phyloP scores from a whole-genome alignment of 2,888 invertebrate genomes.

The Acleris emargana region DNA sequence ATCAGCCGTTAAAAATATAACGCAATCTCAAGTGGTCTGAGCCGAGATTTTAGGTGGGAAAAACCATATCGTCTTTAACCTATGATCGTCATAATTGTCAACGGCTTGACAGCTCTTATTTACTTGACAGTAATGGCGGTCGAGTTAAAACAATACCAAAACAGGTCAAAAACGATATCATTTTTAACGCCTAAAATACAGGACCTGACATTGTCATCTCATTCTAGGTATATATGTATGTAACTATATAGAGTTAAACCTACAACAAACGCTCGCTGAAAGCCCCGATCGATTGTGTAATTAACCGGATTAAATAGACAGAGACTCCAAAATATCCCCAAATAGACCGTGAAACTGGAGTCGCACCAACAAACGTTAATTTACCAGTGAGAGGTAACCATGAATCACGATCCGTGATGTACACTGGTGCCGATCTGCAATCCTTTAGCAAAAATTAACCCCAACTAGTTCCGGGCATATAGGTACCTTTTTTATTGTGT shows the following conservation, averaged over 20 bases:
- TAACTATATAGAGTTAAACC: neutral
- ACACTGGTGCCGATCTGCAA: conserved; percentile 7
- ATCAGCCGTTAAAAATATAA: conserved; percentile 15
- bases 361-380: conserved; percentile 21
- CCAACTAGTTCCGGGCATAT: conserved; percentile 13
- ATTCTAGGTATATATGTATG: neutral
- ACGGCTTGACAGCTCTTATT: too few relatives aligned
- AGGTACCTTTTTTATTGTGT: conserved; percentile 4
- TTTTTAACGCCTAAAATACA: too few relatives aligned
- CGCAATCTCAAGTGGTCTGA: neutral
- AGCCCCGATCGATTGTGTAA: conserved; percentile 1
- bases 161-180: too few relatives aligned
- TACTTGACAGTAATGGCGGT: too few relatives aligned
- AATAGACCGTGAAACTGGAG: conserved; percentile 20
- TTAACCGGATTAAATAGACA: conserved; percentile 14
- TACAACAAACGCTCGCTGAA: neutral
- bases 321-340: conserved; percentile 20
- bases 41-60: neutral
- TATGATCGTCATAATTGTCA: too few relatives aligned
- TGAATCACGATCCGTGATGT: conserved; percentile 6
- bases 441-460: conserved; percentile 16
- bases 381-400: conserved; percentile 21
- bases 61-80: too few relatives aligned
- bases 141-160: too few relatives aligned
- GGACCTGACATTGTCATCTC: neutral